These are phyloP conservation scores for Digitonthophagus gazella DNA, from an alignment of 2,888 invertebrate species.

Conservation along the genomic window DNA sequence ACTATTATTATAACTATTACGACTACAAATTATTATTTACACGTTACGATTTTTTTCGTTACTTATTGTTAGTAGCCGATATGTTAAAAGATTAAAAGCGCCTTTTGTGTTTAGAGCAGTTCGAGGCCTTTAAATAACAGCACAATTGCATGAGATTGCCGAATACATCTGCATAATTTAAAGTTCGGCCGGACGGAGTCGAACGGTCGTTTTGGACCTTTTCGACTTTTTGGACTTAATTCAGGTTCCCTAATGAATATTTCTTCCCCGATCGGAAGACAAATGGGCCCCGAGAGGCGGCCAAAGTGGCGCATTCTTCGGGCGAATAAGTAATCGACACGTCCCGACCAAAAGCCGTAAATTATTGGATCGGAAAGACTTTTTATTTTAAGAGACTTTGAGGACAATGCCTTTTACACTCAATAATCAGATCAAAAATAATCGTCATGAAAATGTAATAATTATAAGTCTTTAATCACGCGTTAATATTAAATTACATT, in stretches of 20 bases:
- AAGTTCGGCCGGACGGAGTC: constrained; percentile 38
- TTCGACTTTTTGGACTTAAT: constrained; percentile 21
- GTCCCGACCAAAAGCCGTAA: neutral
- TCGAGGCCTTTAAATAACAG: constrained; percentile 50
- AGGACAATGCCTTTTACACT: neutral
- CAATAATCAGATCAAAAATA: no score
- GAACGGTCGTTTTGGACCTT: constrained; percentile 34
- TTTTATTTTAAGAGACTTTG: neutral
- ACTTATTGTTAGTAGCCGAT: no score
- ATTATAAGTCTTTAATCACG: no score
- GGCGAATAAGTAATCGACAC: constrained; percentile 22
- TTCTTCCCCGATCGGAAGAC: constrained; percentile 40
- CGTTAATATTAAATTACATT: no score
- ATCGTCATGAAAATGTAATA: no score
- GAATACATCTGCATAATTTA: constrained; percentile 53
- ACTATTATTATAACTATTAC: no score
- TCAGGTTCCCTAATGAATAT: constrained; percentile 42
- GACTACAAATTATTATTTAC: no score
- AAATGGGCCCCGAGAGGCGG: constrained; percentile 38
- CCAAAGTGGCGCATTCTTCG: constrained; percentile 34
- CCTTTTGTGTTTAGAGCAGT: no score
- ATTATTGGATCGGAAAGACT: neutral
- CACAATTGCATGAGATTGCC: constrained; percentile 52
- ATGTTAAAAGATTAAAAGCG: no score
- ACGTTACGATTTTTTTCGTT: no score